These are phyloP conservation scores for Sinonovacula constricta DNA, from an alignment of 1,140 invertebrate species.

Conservation along the genomic window DNA sequence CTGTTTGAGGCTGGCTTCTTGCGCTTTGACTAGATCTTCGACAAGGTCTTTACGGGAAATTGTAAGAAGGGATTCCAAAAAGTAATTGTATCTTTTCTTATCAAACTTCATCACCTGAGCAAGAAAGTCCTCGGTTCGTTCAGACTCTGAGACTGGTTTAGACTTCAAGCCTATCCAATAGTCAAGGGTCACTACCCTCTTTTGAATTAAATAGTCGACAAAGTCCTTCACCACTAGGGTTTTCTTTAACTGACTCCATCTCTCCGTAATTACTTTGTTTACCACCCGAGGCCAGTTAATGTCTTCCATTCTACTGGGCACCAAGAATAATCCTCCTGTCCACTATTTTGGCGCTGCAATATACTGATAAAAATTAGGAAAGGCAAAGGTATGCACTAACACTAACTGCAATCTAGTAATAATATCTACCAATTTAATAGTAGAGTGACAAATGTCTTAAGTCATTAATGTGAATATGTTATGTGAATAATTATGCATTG, in stretches of 20 bases:
- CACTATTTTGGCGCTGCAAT: too few relatives aligned
- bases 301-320: slow-evolving; percentile 38
- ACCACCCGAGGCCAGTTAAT: slow-evolving; percentile 36
- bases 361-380: too few relatives aligned
- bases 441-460: too few relatives aligned
- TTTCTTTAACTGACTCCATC: slow-evolving; percentile 45
- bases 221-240: slow-evolving; percentile 48
- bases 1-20: too few relatives aligned
- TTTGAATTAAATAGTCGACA: slow-evolving; percentile 47
- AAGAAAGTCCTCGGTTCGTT: slow-evolving; percentile 48
- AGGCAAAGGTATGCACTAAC: too few relatives aligned
- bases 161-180: slow-evolving; percentile 51
- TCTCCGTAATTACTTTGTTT: slow-evolving; percentile 41
- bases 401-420: too few relatives aligned
- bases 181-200: slow-evolving; percentile 42
- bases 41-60: slow-evolving; percentile 42
- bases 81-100: slow-evolving; percentile 30
- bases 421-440: too few relatives aligned
- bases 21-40: slow-evolving; percentile 5
- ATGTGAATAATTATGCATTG: too few relatives aligned
- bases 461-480: too few relatives aligned
- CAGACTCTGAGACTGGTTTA: slow-evolving; percentile 45
- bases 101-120: slow-evolving; percentile 37
- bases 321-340: too few relatives aligned
- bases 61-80: slow-evolving; percentile 37